These are phyloP conservation scores for Drosophila quadrilineata DNA, from an alignment of 1,140 invertebrate species.

Conservation along the genomic window DNA sequence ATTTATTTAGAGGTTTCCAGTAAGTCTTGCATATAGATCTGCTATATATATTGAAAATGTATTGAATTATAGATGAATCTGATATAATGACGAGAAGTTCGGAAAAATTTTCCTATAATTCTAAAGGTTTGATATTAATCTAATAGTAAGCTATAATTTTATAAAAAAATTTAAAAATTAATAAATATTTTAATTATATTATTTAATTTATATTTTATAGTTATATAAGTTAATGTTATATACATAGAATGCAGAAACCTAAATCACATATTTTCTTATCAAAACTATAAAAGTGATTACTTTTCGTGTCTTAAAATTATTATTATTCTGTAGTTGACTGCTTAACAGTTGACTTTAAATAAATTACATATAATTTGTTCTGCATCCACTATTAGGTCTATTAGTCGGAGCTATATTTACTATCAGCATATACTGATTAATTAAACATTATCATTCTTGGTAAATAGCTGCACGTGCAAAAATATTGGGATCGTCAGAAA, in stretches of 20 bases:
- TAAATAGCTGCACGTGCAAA: conserved; percentile 91
- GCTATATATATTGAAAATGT: background rate
- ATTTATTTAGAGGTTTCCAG: conserved; percentile 90
- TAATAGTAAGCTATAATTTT: background rate
- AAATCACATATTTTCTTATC: no score
- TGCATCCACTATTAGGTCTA: no score
- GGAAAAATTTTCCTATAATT: conserved; percentile 60
- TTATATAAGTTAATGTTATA: no score
- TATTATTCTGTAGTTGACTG: no score
- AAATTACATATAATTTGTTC: no score
- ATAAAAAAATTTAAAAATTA: background rate
- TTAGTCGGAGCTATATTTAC: no score
- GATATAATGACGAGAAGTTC: conserved; percentile 51
- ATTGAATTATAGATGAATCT: conserved; percentile 53
- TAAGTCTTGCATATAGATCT: conserved; percentile 74
- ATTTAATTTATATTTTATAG: no score
- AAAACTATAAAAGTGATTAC: no score
- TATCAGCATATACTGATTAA: background rate
- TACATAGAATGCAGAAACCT: no score
- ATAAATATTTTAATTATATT: background rate
- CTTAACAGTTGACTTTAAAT: no score
- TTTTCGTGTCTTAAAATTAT: no score
- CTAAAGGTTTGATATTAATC: conserved; percentile 62
- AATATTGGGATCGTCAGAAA: conserved; percentile 92
- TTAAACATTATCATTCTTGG: background rate